Evolutionary conservation across 1,140 invertebrate genomes (phyloP).

Genomic region (Drosophila seguyi): DNA sequence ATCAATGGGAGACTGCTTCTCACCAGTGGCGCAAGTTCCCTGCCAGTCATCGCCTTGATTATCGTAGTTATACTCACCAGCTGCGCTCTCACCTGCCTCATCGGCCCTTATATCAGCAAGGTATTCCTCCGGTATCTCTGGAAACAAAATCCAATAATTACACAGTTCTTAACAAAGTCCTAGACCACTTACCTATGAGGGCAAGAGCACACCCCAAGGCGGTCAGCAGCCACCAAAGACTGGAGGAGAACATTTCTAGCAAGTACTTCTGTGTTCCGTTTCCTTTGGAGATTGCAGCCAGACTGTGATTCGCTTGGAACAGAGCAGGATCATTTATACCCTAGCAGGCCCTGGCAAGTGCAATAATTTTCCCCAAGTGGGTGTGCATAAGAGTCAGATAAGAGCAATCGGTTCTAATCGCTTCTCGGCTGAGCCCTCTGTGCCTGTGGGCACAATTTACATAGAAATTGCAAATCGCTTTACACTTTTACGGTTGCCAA

Average conservation of each 20-base stretch:
- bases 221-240: conserved; percentile 26
- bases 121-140: conserved; percentile 49
- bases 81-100: conserved; percentile 22
- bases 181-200: conserved; percentile 18
- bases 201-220: conserved; percentile 17
- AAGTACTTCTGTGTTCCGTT: conserved; percentile 27
- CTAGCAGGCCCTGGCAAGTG: conserved; percentile 3
- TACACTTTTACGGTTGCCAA: conserved; percentile 54
- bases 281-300: conserved; percentile 29
- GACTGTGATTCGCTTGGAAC: conserved; percentile 39
- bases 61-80: conserved; percentile 67
- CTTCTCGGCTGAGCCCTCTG: conserved; percentile 17
- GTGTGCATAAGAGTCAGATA: conserved; percentile 45
- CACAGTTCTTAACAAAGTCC: too few relatives aligned
- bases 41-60: conserved; percentile 67
- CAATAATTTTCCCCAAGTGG: conserved; percentile 23
- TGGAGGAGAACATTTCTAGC: conserved; percentile 24
- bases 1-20: conserved; percentile 55
- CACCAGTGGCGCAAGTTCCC: conserved; percentile 48
- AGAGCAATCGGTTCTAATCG: conserved; percentile 27
- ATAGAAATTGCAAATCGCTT: conserved; percentile 54
- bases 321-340: conserved; percentile 59
- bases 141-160: not conserved
- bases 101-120: conserved; percentile 38
- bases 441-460: conserved; percentile 52